A percentile compares a stretch with the other conserved stretches of the same genome.
Evolutionary conservation across 2,797 vertebrate genomes (phyloP).

Genomic region (Sarcophilus harrisii): DNA sequence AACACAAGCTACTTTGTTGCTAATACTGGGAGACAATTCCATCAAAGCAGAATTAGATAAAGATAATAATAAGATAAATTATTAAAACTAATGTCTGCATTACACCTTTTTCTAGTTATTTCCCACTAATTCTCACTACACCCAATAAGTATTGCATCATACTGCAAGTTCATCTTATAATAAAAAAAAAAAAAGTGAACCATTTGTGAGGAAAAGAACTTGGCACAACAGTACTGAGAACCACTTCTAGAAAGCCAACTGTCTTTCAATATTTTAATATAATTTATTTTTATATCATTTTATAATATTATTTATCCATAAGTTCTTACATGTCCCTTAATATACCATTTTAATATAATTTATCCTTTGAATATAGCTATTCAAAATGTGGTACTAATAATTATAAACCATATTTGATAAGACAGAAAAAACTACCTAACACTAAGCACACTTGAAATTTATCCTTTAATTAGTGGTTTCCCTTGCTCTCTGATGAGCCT

Average conservation of each 20-base stretch:
- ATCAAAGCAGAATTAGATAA: neutral
- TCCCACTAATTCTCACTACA: neutral
- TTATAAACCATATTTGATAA: neutral
- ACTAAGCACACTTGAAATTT: neutral
- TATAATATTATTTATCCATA: neutral
- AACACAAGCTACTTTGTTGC: neutral
- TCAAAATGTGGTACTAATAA: neutral
- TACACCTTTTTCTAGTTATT: neutral
- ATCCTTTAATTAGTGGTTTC: neutral
- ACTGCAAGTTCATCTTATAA: neutral
- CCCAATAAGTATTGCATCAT: too few species aligned
- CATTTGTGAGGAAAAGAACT: neutral
- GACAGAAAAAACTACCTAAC: neutral
- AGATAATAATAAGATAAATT: neutral
- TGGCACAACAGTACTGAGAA: neutral
- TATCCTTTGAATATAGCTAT: neutral
- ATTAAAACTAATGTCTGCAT: neutral
- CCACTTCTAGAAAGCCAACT: neutral
- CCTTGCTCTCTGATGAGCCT: neutral
- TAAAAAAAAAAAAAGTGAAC: neutral
- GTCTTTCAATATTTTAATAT: neutral
- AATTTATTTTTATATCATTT: neutral
- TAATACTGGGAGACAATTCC: neutral
- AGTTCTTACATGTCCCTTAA: neutral
- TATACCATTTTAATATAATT: neutral